These are phyloP conservation scores for Osmerus mordax DNA, from an alignment of 2,113 vertebrate genomes.

Conservation along the genomic window DNA sequence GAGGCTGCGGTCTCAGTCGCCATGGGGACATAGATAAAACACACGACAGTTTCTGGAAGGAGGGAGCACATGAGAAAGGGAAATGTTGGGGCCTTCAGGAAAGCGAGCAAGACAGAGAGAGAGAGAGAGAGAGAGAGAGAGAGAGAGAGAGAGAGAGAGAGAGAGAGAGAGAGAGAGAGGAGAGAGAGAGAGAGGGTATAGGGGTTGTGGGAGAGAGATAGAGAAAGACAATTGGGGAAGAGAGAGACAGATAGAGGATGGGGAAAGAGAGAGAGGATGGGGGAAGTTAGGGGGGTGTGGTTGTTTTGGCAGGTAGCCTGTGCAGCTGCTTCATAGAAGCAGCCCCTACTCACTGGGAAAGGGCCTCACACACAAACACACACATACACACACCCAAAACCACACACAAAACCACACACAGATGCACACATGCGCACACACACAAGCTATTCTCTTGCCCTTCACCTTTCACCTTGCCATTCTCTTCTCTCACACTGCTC, in stretches of 20 bases:
- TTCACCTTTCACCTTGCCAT: no score
- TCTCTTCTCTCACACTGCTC: no score
- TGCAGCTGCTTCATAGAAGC: constrained; percentile 54
- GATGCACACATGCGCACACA: not conserved
- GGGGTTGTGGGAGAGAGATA: not conserved
- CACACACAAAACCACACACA: constrained; percentile 17
- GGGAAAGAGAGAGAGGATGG: constrained; percentile 4
- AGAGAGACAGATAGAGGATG: not conserved
- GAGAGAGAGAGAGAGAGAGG: constrained; percentile 2
- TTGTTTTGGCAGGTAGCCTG: constrained; percentile 53
- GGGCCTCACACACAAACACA: constrained; percentile 25
- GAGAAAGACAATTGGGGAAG: not conserved
- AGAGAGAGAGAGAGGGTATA: not conserved
- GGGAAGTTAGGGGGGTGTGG: constrained; percentile 38
- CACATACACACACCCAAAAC: constrained; percentile 3
- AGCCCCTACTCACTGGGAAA: constrained; percentile 39
- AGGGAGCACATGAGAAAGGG: not conserved
- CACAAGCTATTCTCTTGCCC: no score
- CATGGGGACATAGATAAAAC: not conserved
- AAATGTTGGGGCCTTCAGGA: no score
- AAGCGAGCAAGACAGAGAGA: not conserved
- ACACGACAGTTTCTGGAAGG: not conserved
- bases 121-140: not conserved
- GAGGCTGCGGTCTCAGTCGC: not conserved
- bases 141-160: constrained; percentile 3